Evolutionary conservation across 2,888 invertebrate species (phyloP), one percentile per base, ranked within the genome.

Genomic region (Drosophila hamatofila): DNA sequence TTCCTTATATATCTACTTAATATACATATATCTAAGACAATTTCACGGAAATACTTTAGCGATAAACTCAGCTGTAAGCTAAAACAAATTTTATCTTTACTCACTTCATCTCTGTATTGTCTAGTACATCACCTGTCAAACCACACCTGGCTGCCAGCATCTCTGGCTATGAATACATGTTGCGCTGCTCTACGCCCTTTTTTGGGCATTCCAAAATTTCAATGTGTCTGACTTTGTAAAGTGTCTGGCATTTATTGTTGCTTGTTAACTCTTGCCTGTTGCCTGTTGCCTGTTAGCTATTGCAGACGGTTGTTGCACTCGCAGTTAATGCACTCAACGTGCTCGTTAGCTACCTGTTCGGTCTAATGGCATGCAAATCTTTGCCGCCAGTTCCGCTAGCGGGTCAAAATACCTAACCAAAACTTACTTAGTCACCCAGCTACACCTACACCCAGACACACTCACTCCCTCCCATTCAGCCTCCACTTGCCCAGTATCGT

Each of bases 311-410:
- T 74, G 60, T 74, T 76, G 75, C 80, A 74, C 58, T 62, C 30
- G 48, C 65, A 62, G 56, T 60, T 82, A 75, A 79, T 79, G 79
- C 80, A 79, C 58, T 74, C 79, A 54, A 66, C 75, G 49, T 79
- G 75, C 71, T 79, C 67, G 79, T 79, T 82, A 82, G 75, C 66
- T 66, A 54, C 59, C 27, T 58, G 54, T 72, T 67, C 27, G 60
- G 56, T 64, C 59, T 63, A 78, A 69, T 77, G 68, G 37, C 69
- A 66, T 60, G 62, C 80, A 75, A 80, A 80, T 70, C 72, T 67
- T 67, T 16, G 41, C 39, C 33, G 41, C 55, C 51, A 64, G 68
- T 81, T 81, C 67, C 68, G 68, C 68, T 73, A 69, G 63, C 78
- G 73, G 73, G 59, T 81, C 61, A 76, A 75, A 57, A 44, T 56